These are phyloP conservation scores for Trileptium ribeirensis DNA, from an alignment of 2,888 invertebrate species.

Conservation along the genomic window DNA sequence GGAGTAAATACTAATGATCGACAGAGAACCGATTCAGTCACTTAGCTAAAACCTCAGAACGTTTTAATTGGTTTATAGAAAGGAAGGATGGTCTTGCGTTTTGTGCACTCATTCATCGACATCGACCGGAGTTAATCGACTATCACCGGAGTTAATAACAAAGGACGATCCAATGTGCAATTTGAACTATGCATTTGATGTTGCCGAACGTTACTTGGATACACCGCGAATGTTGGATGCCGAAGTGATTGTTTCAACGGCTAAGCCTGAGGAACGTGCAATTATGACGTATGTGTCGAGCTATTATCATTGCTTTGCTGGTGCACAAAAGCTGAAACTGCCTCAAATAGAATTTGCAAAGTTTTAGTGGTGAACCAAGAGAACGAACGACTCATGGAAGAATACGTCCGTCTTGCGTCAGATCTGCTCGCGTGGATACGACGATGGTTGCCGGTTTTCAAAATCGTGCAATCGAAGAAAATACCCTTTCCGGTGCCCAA, in stretches of 20 bases:
- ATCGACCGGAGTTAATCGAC: constrained; percentile 97
- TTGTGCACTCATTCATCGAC: constrained; percentile 98
- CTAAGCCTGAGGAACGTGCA: constrained; percentile 98
- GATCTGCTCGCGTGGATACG: constrained; percentile 97
- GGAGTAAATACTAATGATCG: too few relatives aligned
- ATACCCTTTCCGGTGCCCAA: constrained; percentile 84
- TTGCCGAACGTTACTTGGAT: constrained; percentile 98
- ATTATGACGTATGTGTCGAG: constrained; percentile 99
- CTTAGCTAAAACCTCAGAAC: too few relatives aligned
- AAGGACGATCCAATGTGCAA: constrained; percentile 94
- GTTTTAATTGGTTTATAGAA: too few relatives aligned
- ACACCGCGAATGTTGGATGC: constrained; percentile 99
- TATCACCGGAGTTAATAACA: constrained; percentile 60
- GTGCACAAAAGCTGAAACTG: constrained; percentile 77
- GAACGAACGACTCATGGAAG: constrained; percentile 99
- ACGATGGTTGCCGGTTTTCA: constrained; percentile 94
- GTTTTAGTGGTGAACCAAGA: constrained; percentile 99
- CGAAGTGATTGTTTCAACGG: constrained; percentile 99
- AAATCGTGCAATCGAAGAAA: constrained; percentile 69
- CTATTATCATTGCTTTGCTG: constrained; percentile 99
- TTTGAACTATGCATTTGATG: constrained; percentile 97
- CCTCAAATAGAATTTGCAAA: constrained; percentile 99
- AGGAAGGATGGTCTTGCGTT: constrained; percentile 99
- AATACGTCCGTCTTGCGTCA: constrained; percentile 96
- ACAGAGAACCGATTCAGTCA: too few relatives aligned